Conservation (phyloP, 2,113 vertebrate genomes). For the Erinaceus europaeus region DNA sequence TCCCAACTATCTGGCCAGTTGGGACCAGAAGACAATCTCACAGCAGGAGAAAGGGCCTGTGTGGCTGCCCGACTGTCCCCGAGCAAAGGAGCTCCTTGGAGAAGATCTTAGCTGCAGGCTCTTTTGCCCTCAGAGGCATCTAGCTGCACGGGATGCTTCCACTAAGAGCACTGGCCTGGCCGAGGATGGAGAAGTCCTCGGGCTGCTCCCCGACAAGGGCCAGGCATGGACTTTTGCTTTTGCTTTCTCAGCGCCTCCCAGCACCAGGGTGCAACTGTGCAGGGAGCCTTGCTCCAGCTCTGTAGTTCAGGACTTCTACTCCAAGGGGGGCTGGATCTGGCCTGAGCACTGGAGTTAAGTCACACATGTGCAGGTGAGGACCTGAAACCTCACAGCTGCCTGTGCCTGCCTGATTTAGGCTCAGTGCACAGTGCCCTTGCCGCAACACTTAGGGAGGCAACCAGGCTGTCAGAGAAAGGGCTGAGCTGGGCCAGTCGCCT, state of each 20-base stretch:
- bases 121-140: background rate
- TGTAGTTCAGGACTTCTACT: background rate
- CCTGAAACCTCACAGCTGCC: too few relatives aligned
- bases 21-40: too few relatives aligned
- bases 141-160: fast-evolving
- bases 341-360: slow-evolving; percentile 58
- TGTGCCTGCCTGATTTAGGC: too few relatives aligned
- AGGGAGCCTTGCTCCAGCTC: fast-evolving
- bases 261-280: background rate
- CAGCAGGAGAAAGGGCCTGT: too few relatives aligned
- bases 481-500: too few relatives aligned
- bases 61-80: too few relatives aligned
- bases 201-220: fast-evolving
- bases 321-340: fast-evolving
- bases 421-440: too few relatives aligned
- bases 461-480: too few relatives aligned
- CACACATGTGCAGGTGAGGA: too few relatives aligned
- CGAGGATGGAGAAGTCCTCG: background rate
- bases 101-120: background rate
- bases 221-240: slow-evolving; percentile 49
- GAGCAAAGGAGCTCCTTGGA: background rate
- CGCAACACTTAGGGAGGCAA: too few relatives aligned
- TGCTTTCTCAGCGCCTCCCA: background rate
- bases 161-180: background rate
- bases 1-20: background rate